Conservation (phyloP, 2,113 vertebrate genomes). For the Leptodactylus fuscus region DNA sequence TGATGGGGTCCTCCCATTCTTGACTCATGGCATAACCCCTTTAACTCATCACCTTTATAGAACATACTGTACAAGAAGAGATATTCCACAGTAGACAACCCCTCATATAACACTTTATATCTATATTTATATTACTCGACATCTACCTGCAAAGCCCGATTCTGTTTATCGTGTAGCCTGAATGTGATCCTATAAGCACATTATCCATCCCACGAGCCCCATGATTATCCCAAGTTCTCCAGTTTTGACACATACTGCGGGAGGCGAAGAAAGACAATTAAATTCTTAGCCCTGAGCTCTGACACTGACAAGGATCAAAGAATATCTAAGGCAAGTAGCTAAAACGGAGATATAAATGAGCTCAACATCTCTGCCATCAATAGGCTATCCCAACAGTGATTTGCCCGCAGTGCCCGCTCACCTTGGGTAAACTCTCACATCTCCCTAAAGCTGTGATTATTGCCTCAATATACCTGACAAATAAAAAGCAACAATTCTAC, state of each 20-base stretch:
- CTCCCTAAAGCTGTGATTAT: neutral
- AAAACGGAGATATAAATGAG: slow-evolving; percentile 11
- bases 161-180: neutral
- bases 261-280: slow-evolving; percentile 39
- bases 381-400: slow-evolving; percentile 8
- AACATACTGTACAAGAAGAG: no score
- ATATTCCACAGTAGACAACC: no score
- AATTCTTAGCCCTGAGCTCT: slow-evolving; percentile 26
- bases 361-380: slow-evolving; percentile 13
- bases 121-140: no score
- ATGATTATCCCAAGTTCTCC: slow-evolving; percentile 25
- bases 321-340: slow-evolving; percentile 17
- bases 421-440: slow-evolving; percentile 17
- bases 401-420: slow-evolving; percentile 26
- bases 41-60: no score
- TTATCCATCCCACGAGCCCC: slow-evolving; percentile 37
- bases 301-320: slow-evolving; percentile 28
- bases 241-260: slow-evolving; percentile 40
- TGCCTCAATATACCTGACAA: neutral
- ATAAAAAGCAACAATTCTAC: slow-evolving; percentile 3
- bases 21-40: no score
- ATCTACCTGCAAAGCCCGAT: neutral
- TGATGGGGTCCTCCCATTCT: no score
- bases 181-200: slow-evolving; percentile 34
- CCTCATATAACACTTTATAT: no score